These are phyloP conservation scores for Monopterus albus DNA, from an alignment of 2,113 vertebrate genomes.

Conservation along the genomic window DNA sequence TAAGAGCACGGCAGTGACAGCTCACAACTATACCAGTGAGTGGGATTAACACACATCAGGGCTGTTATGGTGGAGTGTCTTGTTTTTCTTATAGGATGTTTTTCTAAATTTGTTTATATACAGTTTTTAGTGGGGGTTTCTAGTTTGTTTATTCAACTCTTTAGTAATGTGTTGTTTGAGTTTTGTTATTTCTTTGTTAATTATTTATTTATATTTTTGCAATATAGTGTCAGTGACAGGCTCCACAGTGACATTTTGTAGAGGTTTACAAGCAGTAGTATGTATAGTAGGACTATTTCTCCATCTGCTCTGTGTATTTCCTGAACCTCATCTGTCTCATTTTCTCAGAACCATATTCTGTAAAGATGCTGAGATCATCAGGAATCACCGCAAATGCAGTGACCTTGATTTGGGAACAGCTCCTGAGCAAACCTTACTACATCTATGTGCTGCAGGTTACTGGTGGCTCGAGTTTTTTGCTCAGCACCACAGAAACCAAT, in stretches of 20 bases:
- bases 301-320: too few relatives aligned
- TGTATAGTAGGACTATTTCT: too few relatives aligned
- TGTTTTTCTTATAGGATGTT: neutral
- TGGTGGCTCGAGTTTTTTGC: neutral
- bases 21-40: conserved; percentile 68
- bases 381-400: conserved; percentile 52
- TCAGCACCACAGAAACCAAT: too few relatives aligned
- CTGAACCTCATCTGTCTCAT: conserved; percentile 1
- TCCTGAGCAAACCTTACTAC: conserved; percentile 5
- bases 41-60: conserved; percentile 1
- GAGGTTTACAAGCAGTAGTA: too few relatives aligned
- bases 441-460: conserved; percentile 36
- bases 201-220: too few relatives aligned
- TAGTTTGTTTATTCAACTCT: too few relatives aligned
- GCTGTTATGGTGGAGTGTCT: neutral
- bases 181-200: neutral
- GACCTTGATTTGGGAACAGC: conserved; percentile 60
- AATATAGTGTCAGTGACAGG: too few relatives aligned
- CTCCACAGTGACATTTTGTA: too few relatives aligned
- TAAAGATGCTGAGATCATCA: conserved; percentile 14
- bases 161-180: too few relatives aligned
- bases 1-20: conserved; percentile 43
- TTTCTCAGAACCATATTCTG: conserved; percentile 54
- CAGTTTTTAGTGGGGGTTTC: too few relatives aligned
- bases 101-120: neutral